Evolutionary conservation across 2,888 invertebrate genomes (phyloP).

Genomic region (Sceliomorpha sp.): DNA sequence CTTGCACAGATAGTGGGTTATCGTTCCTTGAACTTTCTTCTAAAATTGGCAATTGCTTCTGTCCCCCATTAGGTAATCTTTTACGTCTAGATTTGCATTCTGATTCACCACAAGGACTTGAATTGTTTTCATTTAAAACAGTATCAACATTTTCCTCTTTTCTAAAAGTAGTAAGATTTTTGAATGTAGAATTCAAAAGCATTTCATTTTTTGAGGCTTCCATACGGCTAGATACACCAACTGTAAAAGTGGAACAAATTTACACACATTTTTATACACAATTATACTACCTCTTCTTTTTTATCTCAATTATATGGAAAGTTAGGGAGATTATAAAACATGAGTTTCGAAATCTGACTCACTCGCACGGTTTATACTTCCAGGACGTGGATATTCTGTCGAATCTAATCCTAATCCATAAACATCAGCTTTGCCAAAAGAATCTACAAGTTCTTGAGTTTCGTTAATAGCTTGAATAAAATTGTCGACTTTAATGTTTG

Average conservation of each 20-base stretch:
- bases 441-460: conserved; percentile 72
- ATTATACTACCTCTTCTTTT: too few relatives aligned
- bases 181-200: conserved; percentile 15
- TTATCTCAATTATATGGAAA: too few relatives aligned
- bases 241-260: too few relatives aligned
- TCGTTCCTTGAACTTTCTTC: too few relatives aligned
- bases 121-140: not conserved
- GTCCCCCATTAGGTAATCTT: conserved; percentile 5
- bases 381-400: conserved; percentile 71
- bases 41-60: too few relatives aligned
- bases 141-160: conserved; percentile 56
- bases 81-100: conserved; percentile 50
- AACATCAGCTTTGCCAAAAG: conserved; percentile 69
- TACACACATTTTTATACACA: too few relatives aligned
- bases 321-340: too few relatives aligned
- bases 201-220: too few relatives aligned
- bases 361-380: conserved; percentile 46
- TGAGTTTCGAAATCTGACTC: too few relatives aligned
- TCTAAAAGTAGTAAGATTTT: too few relatives aligned
- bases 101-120: conserved; percentile 51
- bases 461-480: conserved; percentile 68
- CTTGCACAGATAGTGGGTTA: not conserved
- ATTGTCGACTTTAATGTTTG: conserved; percentile 57
- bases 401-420: conserved; percentile 71
- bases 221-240: too few relatives aligned